A percentile compares a stretch with the other conserved stretches of the same genome.
Evolutionary conservation across 2,797 vertebrate species (phyloP).

Genomic region (Ibycter americanus): DNA sequence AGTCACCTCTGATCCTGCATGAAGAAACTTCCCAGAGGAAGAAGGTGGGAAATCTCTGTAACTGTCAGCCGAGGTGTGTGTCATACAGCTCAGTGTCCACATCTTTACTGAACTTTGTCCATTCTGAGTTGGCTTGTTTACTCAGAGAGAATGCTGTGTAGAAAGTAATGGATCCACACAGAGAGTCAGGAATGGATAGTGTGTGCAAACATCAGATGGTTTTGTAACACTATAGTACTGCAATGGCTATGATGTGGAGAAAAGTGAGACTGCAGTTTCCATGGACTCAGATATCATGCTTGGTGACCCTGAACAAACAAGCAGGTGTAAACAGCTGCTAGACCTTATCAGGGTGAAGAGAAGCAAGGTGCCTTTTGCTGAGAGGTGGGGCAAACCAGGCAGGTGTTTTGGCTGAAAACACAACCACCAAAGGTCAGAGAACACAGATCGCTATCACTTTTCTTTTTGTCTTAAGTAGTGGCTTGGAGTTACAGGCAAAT

Average conservation of each 20-base stretch:
- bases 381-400: background rate
- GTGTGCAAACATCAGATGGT: background rate
- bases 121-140: background rate
- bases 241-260: background rate
- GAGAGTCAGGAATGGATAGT: background rate
- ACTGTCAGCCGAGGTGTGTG: background rate
- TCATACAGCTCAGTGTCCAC: background rate
- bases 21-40: background rate
- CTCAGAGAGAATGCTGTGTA: background rate
- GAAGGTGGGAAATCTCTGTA: background rate
- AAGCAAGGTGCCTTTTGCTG: background rate
- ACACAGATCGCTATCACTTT: background rate
- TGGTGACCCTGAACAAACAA: background rate
- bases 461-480: background rate
- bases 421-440: background rate
- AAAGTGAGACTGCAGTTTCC: background rate
- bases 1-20: background rate
- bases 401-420: background rate
- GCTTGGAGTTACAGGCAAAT: background rate
- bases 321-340: conserved; percentile 24
- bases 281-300: background rate
- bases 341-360: background rate
- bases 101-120: background rate
- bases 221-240: background rate
- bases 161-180: background rate